These are phyloP conservation scores for Champsocephalus gunnari DNA, from an alignment of 2,797 vertebrate species.

Conservation along the genomic window DNA sequence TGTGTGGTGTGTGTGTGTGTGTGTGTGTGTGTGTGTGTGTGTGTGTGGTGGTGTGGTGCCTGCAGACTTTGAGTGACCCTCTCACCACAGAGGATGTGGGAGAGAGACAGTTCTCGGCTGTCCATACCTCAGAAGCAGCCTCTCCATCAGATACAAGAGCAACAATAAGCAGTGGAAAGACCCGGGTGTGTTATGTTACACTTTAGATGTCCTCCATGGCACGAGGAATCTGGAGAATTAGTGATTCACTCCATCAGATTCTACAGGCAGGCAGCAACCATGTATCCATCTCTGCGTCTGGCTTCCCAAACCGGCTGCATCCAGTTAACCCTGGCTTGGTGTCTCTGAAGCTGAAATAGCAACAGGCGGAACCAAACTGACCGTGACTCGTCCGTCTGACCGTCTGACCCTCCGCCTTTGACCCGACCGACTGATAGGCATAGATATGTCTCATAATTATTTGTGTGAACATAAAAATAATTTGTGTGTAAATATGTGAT, in stretches of 20 bases:
- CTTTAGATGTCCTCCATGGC: constrained; percentile 2
- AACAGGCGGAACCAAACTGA: constrained; percentile 62
- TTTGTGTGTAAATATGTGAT: too few species aligned
- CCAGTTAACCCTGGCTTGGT: constrained; percentile 73
- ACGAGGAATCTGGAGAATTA: constrained; percentile 16
- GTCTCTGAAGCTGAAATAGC: constrained; percentile 74
- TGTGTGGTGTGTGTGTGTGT: constrained; percentile 12
- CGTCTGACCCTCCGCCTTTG: constrained; percentile 55
- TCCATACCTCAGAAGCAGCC: constrained; percentile 56
- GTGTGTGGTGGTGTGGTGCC: constrained; percentile 57
- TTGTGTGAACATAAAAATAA: too few species aligned
- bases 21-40: constrained; percentile 33
- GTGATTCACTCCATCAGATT: constrained; percentile 35
- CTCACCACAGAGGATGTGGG: constrained; percentile 85
- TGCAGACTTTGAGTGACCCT: constrained; percentile 73
- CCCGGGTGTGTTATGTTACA: constrained; percentile 9
- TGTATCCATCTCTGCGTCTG: constrained; percentile 54
- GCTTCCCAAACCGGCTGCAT: constrained; percentile 70
- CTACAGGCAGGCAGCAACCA: constrained; percentile 49
- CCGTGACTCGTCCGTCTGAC: constrained; percentile 72
- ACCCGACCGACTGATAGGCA: constrained; percentile 5
- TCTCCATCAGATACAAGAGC: constrained; percentile 64
- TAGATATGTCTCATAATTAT: too few species aligned
- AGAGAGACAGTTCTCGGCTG: constrained; percentile 72
- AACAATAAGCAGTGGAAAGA: constrained; percentile 66